Evolutionary conservation across 2,797 vertebrate species (phyloP), one percentile per base, ranked within the genome.

Genomic region (Phylloscopus collybita): DNA sequence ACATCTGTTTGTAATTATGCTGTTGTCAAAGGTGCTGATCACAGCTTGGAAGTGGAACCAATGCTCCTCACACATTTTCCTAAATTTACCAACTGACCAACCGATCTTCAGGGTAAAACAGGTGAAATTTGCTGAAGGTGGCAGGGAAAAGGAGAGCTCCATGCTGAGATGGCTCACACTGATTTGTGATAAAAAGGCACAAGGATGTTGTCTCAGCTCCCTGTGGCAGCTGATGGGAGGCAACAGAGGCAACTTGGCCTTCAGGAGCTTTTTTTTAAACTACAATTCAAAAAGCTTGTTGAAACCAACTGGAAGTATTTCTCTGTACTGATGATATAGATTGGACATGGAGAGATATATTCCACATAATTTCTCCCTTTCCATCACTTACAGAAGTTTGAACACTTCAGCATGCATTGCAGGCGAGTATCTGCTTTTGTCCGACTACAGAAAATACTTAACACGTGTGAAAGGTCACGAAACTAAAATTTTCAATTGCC

Each of bases 1-100:
- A 7, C 20, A 12, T 11, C 65, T 60, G 4, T 22, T 61, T 0
- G 0, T 13, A n/a, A 45, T 18, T 4, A 27, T 2, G 0, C 11
- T 10, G 12, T 47, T 88, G 57, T 62, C 78, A 53, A 47, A 88
- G 86, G 65, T 36, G 8, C 11, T 6, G 23, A 2, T 29, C n/a
- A 59, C 40, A 74, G 40, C 45, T 8, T 36, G 9, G n/a, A 66
- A 36, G 30, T 1, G 8, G 25, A 45, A 19, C 2, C 20, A 71
- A 12, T 13, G 44, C 29, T 90, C 57, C 27, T 67, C 49, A 20
- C 5, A 4, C 23, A 3, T 49, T 21, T 57, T n/a, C 42, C 75
- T 29, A 14, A 29, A 23, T 61, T 57, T 56, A 53, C 10, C 25
- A 42, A 27, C 21, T 8, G 9, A n/a, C 19, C 10, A 5, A 45